Base-by-base conservation (phyloP, 2,113 vertebrate genomes). In the Pelodiscus sinensis region DNA sequence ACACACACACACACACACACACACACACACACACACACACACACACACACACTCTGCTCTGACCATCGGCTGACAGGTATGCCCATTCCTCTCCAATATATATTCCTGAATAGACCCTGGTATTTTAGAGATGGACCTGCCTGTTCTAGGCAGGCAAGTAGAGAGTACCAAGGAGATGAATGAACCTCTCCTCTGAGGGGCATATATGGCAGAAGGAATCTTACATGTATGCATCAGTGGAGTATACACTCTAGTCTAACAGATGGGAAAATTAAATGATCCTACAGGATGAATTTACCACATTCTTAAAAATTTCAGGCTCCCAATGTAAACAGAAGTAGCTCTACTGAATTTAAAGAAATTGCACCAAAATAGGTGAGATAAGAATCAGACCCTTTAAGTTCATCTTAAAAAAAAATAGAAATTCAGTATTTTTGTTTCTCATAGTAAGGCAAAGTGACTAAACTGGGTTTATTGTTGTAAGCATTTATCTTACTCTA, bases 391-490 rank as follows among this genome's bases (percentile, higher is more conserved):
- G 8, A 50, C 18, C 2, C 8, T 50, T 14, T 5, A 5, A 18
- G 16, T n/a, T 68, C 16, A 68, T n/a, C 65, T 68, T 68, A 7
- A 31, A n/a, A 58, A 62, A 15, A 60, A 12, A 71, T 3, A 13
- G n/a, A 62, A 2, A 55, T n/a, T 1, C 2, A 13, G 2, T 65
- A 14, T 1, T 50, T 78, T 56, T 54, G 57, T 44, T 0, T 31
- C 2, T 38, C 7, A 54, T 16, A 52, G 31, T 27, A 57, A 83
- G 54, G 1, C 11, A 38, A 13, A 31, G 31, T 60, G 11, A 60
- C 8, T 77, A 77, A 54, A 16, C 1, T 38, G 10, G 22, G n/a
- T 86, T 57, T 27, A 31, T 50, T 22, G 51, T 60, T 83, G 78
- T 38, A 60, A 19, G 5, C 4, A 29, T 38, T 8, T 24, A 4